These are phyloP conservation scores for Tinea semifulvella DNA, from an alignment of 2,888 invertebrate species.

Conservation along the genomic window DNA sequence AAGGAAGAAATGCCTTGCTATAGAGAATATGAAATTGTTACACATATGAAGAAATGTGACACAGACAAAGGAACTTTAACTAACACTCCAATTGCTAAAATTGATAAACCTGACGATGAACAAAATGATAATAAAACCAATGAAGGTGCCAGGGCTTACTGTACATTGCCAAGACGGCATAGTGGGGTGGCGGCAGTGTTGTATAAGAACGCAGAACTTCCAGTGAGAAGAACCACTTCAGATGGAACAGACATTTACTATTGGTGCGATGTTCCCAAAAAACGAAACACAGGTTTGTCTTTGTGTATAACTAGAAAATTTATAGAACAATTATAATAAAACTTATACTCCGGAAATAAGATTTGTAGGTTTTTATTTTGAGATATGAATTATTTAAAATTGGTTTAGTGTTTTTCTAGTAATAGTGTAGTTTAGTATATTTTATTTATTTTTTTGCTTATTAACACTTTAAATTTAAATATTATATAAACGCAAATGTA, in stretches of 20 bases:
- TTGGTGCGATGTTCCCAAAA: conserved; percentile 83
- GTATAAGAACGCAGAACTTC: conserved; percentile 49
- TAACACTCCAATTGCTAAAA: not conserved
- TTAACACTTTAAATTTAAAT: too few relatives aligned
- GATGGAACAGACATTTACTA: conserved; percentile 88
- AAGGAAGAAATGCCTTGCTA: conserved; percentile 74
- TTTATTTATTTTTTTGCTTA: too few relatives aligned
- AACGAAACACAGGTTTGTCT: conserved; percentile 34
- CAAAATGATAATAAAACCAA: conserved; percentile 21
- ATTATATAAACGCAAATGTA: too few relatives aligned
- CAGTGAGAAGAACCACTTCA: conserved; percentile 80
- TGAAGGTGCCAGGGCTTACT: conserved; percentile 49
- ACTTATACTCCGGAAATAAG: too few relatives aligned
- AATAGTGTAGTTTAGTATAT: too few relatives aligned
- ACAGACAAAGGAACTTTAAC: conserved; percentile 12
- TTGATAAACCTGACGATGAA: conserved; percentile 24
- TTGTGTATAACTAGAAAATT: too few relatives aligned
- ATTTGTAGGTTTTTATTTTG: too few relatives aligned
- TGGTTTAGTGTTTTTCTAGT: too few relatives aligned
- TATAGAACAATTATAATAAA: too few relatives aligned
- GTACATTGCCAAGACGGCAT: conserved; percentile 54
- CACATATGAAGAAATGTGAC: conserved; percentile 22
- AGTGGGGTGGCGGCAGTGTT: conserved; percentile 38
- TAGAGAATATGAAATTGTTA: conserved; percentile 38
- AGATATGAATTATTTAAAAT: too few relatives aligned